Base-by-base conservation (phyloP, 2,888 invertebrate species). In the Mimumesa dahlbomi region DNA sequence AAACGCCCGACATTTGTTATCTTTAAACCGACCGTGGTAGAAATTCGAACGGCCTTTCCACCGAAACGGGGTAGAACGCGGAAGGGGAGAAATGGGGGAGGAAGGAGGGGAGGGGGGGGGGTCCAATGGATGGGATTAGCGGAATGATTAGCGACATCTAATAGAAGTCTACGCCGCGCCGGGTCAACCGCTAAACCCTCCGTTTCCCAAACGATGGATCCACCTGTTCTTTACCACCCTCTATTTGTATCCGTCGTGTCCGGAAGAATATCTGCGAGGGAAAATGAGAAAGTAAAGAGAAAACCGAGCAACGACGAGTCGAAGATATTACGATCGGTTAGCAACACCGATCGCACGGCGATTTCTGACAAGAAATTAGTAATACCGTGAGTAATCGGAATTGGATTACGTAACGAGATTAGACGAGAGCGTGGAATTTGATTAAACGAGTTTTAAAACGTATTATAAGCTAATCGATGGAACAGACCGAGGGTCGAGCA, bases 1-100 rank as follows among this genome's bases (percentile, higher is more conserved):
- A 79, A 83, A 82, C 79, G 77, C 66, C 69, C 76, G 72, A 69
- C 83, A 85, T 85, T 86, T 85, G 82, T 86, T 86, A 86, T 86
- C 83, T 84, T 83, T 82, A 83, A 86, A 82, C 81, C 76, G 77
- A 73, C 65, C 56, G 50, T 54, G 62, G 19, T 3, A 25, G 25
- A 25, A n/a, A n/a, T n/a, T n/a, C n/a, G 48, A 34, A 58, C 56
- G 58, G 16, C 57, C 45, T 48, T 36, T 22, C 19, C 22, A 31
- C 45, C 18, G 58, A 45, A 2, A n/a, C n/a, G 53, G 25, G 42
- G 49, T 58, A 58, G 49, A 42, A 40, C 65, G 50, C 65, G 67
- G 49, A 57, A 63, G 43, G 63, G 69, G 45, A 42, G 62, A 43
- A n/a, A 19, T 7, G 29, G 16, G 19, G 54, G 58, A 52, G 40